Base-by-base conservation (phyloP, 2,888 invertebrate species). In the Drosophila merina region DNA sequence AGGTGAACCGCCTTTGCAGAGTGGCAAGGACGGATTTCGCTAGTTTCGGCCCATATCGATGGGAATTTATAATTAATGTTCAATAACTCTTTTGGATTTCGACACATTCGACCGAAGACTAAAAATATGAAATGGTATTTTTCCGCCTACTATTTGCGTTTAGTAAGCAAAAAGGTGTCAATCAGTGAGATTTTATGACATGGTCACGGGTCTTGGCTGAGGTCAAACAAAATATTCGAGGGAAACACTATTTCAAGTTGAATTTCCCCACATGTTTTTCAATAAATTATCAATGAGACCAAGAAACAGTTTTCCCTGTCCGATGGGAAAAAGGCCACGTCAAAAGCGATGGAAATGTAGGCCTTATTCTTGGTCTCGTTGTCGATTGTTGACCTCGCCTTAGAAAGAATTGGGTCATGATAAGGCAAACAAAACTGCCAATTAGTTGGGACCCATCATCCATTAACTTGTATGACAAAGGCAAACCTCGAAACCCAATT, bases 21-120 rank as follows among this genome's bases (percentile, higher is more conserved):
- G 36, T 31, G 60, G 62, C 79, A 76, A 79, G 80, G 80, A 63
- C 85, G 76, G 58, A 31, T 40, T 60, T 59, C 59, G 75, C 64
- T 84, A 69, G 42, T 59, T 71, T 36, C 33, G 14, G 45, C 31
- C 67, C 25, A 70, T 56, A 71, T 55, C 20, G 62, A 62, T 49
- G 75, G 72, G 75, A 64, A 80, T 79, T 85, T 85, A 64, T 79
- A 76, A 75, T 85, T 79, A 73, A 79, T 66, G 72, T 76, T 79
- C 85, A 82, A 81, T 75, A 85, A 76, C 82, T 71, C 76, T 81
- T 78, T 72, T 67, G 52, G 54, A 64, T 83, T 68, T 70, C 52
- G 70, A 67, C 80, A 77, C 59, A 75, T 75, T 77, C 58, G 66
- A 44, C 20, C 36, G 10, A 47, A 50, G 44, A 38, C 51, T 31